These are phyloP conservation scores for Phalacrocorax brasilianus DNA, from an alignment of 2,113 vertebrate species.

Conservation along the genomic window DNA sequence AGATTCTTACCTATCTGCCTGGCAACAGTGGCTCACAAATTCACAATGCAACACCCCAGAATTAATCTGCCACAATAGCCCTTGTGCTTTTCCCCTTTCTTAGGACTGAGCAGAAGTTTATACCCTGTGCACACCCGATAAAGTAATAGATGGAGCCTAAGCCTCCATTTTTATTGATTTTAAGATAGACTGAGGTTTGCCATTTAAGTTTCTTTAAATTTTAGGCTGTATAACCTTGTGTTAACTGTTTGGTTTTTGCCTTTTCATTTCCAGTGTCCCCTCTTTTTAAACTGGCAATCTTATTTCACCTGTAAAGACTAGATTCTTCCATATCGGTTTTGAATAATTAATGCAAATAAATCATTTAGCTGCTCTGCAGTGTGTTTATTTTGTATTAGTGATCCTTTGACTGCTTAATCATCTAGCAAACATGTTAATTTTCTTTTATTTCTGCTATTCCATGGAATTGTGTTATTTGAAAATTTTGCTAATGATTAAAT, in stretches of 20 bases:
- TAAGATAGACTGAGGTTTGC: neutral
- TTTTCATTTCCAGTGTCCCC: neutral
- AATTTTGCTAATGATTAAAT: neutral
- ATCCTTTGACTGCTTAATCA: neutral
- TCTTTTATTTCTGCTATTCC: neutral
- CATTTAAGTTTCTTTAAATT: neutral
- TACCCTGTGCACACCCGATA: neutral
- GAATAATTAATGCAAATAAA: conserved; percentile 26
- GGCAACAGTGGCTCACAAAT: neutral
- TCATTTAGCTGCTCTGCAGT: neutral
- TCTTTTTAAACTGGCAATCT: neutral
- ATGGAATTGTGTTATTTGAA: neutral
- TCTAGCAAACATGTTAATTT: neutral
- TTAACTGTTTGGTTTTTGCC: neutral
- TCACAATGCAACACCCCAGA: neutral
- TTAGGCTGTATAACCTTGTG: neutral
- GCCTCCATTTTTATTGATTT: neutral
- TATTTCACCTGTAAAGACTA: conserved; percentile 4
- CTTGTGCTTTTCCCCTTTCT: neutral
- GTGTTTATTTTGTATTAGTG: neutral
- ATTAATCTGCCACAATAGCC: neutral
- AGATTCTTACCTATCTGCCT: neutral
- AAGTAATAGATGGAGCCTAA: neutral
- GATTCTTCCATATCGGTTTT: neutral
- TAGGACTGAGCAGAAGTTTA: neutral